Conservation (phyloP, 1,140 invertebrate genomes). For the Theocolax elegans region DNA sequence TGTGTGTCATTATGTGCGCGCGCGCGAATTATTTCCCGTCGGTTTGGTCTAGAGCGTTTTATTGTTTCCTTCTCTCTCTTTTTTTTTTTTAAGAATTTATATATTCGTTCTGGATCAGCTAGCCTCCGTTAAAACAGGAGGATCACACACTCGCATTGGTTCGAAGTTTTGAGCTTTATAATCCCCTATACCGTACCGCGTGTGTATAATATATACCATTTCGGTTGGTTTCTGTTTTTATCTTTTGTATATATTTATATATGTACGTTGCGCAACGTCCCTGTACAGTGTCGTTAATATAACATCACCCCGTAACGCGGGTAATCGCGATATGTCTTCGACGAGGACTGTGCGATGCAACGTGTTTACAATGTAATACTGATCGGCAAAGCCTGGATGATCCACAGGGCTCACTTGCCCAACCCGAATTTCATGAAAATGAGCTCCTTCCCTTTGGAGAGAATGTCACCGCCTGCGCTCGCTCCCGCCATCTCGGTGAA, state of each 20-base stretch:
- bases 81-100: too few species aligned
- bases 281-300: too few species aligned
- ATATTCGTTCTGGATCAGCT: too few species aligned
- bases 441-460: slow-evolving; percentile 89
- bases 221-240: too few species aligned
- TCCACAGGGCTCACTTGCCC: slow-evolving; percentile 67
- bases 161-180: too few species aligned
- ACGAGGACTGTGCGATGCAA: slow-evolving; percentile 46
- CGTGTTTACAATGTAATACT: slow-evolving; percentile 38
- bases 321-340: slow-evolving; percentile 50
- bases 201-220: too few species aligned
- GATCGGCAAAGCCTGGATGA: slow-evolving; percentile 27
- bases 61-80: neutral
- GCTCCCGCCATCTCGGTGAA: slow-evolving; percentile 80
- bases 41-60: neutral
- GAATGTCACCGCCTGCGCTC: slow-evolving; percentile 82
- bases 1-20: neutral
- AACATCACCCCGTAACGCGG: too few species aligned
- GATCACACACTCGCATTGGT: too few species aligned
- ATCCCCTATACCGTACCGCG: too few species aligned
- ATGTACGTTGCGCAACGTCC: too few species aligned
- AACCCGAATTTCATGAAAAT: slow-evolving; percentile 93
- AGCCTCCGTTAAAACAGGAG: too few species aligned
- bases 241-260: too few species aligned
- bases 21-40: neutral